Percentiles rank a stretch among this genome's conserved stretches.
Evolutionary conservation across 2,113 vertebrate species (phyloP).

Genomic region (Willisornis vidua): DNA sequence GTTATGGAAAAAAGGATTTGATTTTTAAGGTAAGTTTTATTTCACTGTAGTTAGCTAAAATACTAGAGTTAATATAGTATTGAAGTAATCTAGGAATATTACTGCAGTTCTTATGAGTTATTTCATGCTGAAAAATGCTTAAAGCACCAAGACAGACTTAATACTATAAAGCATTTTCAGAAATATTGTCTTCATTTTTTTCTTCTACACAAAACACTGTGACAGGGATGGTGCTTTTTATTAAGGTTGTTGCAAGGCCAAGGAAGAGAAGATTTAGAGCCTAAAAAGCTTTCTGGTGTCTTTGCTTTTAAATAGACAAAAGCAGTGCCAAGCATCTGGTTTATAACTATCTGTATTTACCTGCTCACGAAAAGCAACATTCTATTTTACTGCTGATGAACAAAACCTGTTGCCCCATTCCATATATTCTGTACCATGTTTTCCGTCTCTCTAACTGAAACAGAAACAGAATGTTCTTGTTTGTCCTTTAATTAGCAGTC

Average conservation of each 20-base stretch:
- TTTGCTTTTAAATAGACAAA: neutral
- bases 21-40: conserved; percentile 92
- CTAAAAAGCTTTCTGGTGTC: neutral
- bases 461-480: neutral
- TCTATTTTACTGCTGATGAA: neutral
- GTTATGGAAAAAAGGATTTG: conserved; percentile 98
- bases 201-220: neutral
- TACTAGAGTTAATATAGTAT: neutral
- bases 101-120: neutral
- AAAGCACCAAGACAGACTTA: neutral
- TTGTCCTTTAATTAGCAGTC: neutral
- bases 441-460: neutral
- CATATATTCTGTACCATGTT: neutral
- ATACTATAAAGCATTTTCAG: neutral
- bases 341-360: neutral
- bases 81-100: neutral
- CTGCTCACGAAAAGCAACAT: neutral
- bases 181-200: neutral
- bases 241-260: neutral
- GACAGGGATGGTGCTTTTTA: neutral
- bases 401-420: neutral
- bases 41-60: neutral
- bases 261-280: neutral
- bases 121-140: neutral
- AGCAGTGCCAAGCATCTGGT: neutral